Percentiles rank a stretch among this genome's conserved stretches.
phyloP scores from a whole-genome alignment of 2,113 vertebrate species.

The Euleptes europaea region DNA sequence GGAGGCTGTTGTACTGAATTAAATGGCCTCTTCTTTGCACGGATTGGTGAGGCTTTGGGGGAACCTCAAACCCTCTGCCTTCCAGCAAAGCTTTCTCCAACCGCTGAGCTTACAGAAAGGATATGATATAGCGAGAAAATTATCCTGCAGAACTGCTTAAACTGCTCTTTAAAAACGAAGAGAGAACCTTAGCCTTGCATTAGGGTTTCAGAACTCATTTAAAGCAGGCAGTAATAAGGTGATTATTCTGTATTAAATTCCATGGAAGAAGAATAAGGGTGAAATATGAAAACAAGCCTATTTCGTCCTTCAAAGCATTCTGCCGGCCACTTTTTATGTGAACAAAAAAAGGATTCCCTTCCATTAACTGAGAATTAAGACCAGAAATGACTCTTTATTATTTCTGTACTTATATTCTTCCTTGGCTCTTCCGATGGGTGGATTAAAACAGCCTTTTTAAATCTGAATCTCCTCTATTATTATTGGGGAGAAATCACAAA shows the following conservation, averaged over 20 bases:
- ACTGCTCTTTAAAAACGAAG: constrained; percentile 5
- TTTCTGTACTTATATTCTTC: background rate
- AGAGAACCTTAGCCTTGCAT: constrained; percentile 2
- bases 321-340: background rate
- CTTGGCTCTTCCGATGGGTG: background rate
- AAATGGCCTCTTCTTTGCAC: too few species aligned
- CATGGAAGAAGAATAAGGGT: background rate
- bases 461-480: constrained; percentile 7
- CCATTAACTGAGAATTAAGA: constrained; percentile 13
- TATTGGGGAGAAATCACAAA: background rate
- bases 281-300: constrained; percentile 13
- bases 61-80: background rate
- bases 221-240: background rate
- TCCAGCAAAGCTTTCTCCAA: background rate
- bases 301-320: constrained; percentile 18
- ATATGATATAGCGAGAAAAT: background rate
- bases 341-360: constrained; percentile 8
- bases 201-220: background rate
- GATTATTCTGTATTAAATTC: constrained; percentile 39
- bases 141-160: background rate
- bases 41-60: too few species aligned
- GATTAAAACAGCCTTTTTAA: background rate
- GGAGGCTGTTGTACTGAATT: too few species aligned
- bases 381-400: constrained; percentile 17
- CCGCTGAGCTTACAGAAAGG: background rate